These are phyloP conservation scores for Chloropsis cyanopogon DNA, from an alignment of 2,113 vertebrate genomes.

Conservation along the genomic window DNA sequence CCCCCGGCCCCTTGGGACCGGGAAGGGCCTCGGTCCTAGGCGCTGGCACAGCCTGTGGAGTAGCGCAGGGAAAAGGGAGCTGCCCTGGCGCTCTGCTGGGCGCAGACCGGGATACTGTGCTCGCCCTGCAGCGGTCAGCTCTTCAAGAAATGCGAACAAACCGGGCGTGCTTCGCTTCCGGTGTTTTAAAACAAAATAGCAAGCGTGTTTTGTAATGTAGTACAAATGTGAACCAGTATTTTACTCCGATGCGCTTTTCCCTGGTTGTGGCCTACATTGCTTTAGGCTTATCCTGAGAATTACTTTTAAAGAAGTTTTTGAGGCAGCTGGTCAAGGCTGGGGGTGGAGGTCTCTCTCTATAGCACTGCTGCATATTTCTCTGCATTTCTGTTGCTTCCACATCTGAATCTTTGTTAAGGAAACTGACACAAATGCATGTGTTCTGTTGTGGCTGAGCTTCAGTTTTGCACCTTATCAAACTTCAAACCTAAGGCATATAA, in stretches of 20 bases:
- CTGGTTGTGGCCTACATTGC: not conserved
- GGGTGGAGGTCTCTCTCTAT: not conserved
- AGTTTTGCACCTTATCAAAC: not conserved
- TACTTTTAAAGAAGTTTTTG: not conserved
- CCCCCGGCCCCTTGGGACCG: not conserved
- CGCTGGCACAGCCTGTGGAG: not conserved
- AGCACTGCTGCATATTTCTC: accelerated
- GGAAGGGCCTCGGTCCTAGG: not conserved
- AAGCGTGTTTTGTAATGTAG: accelerated
- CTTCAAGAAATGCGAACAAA: accelerated
- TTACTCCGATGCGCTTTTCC: accelerated
- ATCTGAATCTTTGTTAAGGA: not conserved
- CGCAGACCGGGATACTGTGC: not conserved
- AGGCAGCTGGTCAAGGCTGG: not conserved
- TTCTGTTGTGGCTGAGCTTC: not conserved
- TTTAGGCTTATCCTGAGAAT: not conserved
- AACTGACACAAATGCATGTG: accelerated
- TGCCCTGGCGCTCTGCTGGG: not conserved
- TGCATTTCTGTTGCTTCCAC: not conserved
- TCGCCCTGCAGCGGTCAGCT: not conserved
- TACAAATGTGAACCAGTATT: accelerated
- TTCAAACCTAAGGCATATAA: not conserved
- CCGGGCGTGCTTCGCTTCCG: accelerated
- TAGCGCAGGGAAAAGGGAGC: accelerated
- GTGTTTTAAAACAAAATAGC: accelerated